A percentile compares a stretch with the other conserved stretches of the same genome.
Evolutionary conservation across 1,140 invertebrate species (phyloP).

Genomic region (Alviniconcha marisindica): DNA sequence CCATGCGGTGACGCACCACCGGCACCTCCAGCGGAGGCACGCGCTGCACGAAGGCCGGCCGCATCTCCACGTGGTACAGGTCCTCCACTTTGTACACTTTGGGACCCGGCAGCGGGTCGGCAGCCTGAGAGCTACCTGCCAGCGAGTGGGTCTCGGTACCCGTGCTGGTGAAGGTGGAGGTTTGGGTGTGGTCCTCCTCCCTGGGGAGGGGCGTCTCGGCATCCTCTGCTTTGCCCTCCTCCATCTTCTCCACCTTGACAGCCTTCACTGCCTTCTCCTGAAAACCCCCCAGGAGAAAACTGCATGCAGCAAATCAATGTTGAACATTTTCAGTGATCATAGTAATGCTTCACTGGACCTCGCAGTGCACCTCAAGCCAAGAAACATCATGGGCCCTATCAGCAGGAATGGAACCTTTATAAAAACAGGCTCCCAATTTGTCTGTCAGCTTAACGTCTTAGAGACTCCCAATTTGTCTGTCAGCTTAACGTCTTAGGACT

Average conservation of each 20-base stretch:
- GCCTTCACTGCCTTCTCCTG: background rate
- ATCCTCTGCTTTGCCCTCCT: no score
- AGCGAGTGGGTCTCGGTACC: background rate
- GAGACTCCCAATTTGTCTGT: no score
- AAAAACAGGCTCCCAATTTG: no score
- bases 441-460: no score
- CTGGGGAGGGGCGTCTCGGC: background rate
- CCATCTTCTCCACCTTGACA: background rate
- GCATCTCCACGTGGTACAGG: constrained; percentile 12
- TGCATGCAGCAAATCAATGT: no score
- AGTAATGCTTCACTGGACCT: no score
- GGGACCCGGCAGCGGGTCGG: background rate
- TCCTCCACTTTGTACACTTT: constrained; percentile 33
- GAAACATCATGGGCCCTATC: no score
- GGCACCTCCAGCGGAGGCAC: constrained; percentile 36
- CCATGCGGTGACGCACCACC: constrained; percentile 33
- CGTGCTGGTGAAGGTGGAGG: constrained; percentile 1
- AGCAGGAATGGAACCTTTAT: no score
- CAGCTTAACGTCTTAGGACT: no score
- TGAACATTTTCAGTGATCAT: no score
- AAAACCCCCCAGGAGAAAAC: no score
- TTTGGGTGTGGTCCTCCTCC: background rate
- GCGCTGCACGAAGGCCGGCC: constrained; percentile 3
- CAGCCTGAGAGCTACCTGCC: background rate
- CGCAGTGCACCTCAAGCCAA: no score